Percentiles rank a stretch among this genome's conserved stretches.
Conservation (phyloP, 2,113 vertebrate genomes). For the Sinocyclocheilus rhinocerous region DNA sequence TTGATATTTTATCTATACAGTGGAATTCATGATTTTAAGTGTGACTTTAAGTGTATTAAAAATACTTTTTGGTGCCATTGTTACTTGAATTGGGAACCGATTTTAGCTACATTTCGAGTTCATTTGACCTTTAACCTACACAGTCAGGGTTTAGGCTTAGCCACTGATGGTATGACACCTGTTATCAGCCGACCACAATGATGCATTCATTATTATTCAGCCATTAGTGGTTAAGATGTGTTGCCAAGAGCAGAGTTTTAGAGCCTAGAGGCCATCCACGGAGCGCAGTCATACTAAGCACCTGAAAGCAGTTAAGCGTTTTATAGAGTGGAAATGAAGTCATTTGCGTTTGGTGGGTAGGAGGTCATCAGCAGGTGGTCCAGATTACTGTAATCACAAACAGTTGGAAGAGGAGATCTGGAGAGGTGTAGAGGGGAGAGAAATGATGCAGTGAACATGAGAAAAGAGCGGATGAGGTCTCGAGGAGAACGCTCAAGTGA, state of each 20-base stretch:
- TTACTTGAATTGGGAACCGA: too few species aligned
- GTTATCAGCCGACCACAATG: not conserved
- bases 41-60: not conserved
- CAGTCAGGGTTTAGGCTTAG: not conserved
- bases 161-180: not conserved
- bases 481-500: slow-evolving; percentile 56
- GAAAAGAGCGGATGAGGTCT: slow-evolving; percentile 26
- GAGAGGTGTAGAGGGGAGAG: slow-evolving; percentile 61
- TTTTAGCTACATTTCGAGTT: too few species aligned
- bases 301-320: slow-evolving; percentile 80
- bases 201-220: slow-evolving; percentile 22
- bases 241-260: not conserved
- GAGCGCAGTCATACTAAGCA: slow-evolving; percentile 71
- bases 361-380: slow-evolving; percentile 80
- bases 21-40: not conserved
- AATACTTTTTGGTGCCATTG: not conserved
- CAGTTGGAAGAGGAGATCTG: slow-evolving; percentile 68
- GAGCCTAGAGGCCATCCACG: slow-evolving; percentile 59
- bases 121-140: too few species aligned
- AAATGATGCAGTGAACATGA: not conserved
- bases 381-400: slow-evolving; percentile 80
- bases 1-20: not conserved
- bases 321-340: slow-evolving; percentile 69
- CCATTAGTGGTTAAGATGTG: slow-evolving; percentile 33
- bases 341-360: slow-evolving; percentile 71